Conservation (phyloP, 2,888 invertebrate species). For the Acrobasis consociella region DNA sequence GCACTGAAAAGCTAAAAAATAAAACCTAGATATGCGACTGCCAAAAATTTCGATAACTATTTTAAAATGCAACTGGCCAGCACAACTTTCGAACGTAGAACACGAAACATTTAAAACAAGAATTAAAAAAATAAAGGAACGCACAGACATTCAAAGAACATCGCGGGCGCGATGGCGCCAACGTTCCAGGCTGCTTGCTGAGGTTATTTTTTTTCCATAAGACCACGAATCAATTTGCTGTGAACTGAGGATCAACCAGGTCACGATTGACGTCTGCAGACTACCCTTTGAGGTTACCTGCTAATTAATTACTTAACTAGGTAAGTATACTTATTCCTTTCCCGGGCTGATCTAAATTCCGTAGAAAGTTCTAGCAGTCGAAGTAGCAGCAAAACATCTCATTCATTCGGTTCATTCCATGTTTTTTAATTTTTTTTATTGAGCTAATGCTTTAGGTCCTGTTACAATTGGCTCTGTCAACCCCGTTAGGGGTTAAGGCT, state of each 20-base stretch:
- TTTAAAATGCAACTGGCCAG: constrained; percentile 18
- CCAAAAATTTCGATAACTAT: constrained; percentile 14
- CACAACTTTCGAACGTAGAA: constrained; percentile 28
- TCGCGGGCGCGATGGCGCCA: constrained; percentile 78
- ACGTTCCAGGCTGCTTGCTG: constrained; percentile 52
- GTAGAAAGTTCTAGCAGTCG: too few species aligned
- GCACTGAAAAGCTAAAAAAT: neutral
- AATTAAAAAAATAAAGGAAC: constrained; percentile 41
- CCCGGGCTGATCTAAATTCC: too few species aligned
- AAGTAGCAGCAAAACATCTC: too few species aligned
- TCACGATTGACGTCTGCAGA: constrained; percentile 55
- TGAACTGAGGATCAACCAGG: constrained; percentile 48
- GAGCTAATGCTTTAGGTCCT: too few species aligned
- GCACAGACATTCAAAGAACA: constrained; percentile 68
- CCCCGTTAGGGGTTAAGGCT: too few species aligned
- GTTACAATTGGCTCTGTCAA: too few species aligned
- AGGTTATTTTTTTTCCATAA: constrained; percentile 49
- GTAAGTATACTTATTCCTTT: too few species aligned
- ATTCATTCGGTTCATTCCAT: too few species aligned
- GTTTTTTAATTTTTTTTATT: too few species aligned
- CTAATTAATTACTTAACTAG: too few species aligned
- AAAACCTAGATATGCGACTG: neutral
- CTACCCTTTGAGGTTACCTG: constrained; percentile 21
- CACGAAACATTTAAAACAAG: constrained; percentile 25
- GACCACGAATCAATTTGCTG: constrained; percentile 76